Percentiles rank a stretch among this genome's conserved stretches.
Conservation (phyloP, 2,113 vertebrate genomes). For the Etheostoma cragini region DNA sequence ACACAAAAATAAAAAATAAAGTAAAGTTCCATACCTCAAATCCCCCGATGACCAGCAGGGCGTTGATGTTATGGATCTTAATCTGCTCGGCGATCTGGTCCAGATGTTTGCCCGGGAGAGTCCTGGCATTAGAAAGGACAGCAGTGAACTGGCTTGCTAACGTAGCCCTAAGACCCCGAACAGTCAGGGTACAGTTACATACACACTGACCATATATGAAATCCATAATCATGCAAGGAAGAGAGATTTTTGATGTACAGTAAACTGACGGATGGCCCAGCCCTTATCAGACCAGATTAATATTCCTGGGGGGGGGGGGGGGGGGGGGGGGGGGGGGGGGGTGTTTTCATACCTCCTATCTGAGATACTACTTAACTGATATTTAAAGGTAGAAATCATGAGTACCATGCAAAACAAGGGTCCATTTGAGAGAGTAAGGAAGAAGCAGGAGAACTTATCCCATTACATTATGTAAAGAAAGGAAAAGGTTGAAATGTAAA, state of each 20-base stretch:
- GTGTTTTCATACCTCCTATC: neutral
- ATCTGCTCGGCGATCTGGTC: conserved; percentile 92
- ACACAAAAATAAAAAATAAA: too few relatives aligned
- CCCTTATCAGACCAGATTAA: too few relatives aligned
- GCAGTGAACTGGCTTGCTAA: too few relatives aligned
- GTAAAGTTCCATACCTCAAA: conserved; percentile 88
- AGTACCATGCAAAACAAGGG: neutral
- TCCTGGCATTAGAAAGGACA: conserved; percentile 72
- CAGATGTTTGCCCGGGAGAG: conserved; percentile 89
- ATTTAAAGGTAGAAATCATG: neutral
- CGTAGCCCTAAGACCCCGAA: neutral
- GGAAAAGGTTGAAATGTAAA: neutral
- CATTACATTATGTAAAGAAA: neutral
- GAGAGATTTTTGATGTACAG: neutral
- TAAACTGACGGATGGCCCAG: neutral
- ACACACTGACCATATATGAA: neutral
- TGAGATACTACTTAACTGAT: neutral
- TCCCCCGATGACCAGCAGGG: conserved; percentile 93
- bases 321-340: too few relatives aligned
- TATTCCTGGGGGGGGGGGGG: too few relatives aligned
- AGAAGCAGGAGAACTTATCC: neutral
- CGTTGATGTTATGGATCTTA: conserved; percentile 88
- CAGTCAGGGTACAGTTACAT: neutral
- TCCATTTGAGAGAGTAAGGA: neutral
- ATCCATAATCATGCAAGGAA: neutral